Evolutionary conservation across 2,888 invertebrate genomes (phyloP).

Genomic region (Conops quadrifasciatus): DNA sequence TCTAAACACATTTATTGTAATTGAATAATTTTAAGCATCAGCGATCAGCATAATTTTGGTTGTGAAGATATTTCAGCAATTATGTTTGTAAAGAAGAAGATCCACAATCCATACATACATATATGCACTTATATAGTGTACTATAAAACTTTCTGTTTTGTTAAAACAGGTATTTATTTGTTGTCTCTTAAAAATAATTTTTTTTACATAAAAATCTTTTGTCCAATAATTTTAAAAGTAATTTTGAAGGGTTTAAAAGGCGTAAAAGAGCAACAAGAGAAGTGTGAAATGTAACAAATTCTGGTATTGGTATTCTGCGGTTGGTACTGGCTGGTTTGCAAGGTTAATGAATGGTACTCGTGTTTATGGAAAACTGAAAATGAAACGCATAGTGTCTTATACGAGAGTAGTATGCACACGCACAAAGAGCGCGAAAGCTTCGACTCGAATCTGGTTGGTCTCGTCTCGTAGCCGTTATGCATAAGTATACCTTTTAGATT

Average conservation of each 20-base stretch:
- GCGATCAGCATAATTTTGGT: neutral
- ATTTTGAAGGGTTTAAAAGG: conserved; percentile 42
- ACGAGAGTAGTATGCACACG: conserved; percentile 10
- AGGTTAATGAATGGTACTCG: conserved; percentile 13
- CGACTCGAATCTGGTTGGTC: conserved; percentile 3
- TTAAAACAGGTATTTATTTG: conserved; percentile 32
- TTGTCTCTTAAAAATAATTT: conserved; percentile 13
- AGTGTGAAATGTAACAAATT: conserved; percentile 29
- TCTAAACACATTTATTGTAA: neutral
- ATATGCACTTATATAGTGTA: neutral
- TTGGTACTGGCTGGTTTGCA: conserved; percentile 27
- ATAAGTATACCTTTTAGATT: conserved; percentile 1
- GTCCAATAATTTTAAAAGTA: conserved; percentile 41
- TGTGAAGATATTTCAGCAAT: neutral
- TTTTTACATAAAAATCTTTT: conserved; percentile 35
- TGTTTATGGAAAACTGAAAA: conserved; percentile 11
- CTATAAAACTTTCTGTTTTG: neutral
- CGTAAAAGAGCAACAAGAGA: conserved; percentile 33
- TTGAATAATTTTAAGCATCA: no score
- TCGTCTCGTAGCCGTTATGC: neutral
- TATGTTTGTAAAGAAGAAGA: conserved; percentile 8
- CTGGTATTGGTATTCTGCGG: conserved; percentile 30
- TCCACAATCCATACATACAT: neutral
- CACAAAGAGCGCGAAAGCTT: conserved; percentile 16
- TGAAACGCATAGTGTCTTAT: conserved; percentile 2